phyloP scores from a whole-genome alignment of 2,113 vertebrate species.

The Ammodytes marinus region DNA sequence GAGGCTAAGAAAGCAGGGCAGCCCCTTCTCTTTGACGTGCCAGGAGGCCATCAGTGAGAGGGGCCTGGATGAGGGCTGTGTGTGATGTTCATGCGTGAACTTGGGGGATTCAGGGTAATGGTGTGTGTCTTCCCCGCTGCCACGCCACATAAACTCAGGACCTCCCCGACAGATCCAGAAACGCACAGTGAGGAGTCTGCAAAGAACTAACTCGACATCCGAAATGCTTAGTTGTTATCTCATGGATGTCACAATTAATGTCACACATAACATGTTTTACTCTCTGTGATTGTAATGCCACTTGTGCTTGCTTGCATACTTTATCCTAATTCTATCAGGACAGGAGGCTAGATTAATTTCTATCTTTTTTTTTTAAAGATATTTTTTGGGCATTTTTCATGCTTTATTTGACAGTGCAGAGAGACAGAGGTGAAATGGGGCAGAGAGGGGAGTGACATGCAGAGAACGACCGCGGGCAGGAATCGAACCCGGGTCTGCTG shows the following conservation, averaged over 20 bases:
- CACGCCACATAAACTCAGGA: constrained; percentile 79
- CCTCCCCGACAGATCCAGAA: constrained; percentile 72
- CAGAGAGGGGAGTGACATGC: too few species aligned
- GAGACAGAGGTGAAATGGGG: too few species aligned
- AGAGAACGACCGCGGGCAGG: too few species aligned
- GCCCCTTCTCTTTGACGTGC: constrained; percentile 73
- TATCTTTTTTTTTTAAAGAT: too few species aligned
- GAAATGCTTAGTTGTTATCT: constrained; percentile 50
- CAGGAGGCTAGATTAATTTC: constrained; percentile 5
- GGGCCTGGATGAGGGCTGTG: constrained; percentile 59
- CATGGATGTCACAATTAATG: constrained; percentile 38
- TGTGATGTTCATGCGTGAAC: constrained; percentile 75
- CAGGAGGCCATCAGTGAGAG: constrained; percentile 69
- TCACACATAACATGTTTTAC: constrained; percentile 15
- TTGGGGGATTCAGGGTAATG: constrained; percentile 76
- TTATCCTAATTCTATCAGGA: neutral
- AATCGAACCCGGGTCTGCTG: too few species aligned
- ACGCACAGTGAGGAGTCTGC: constrained; percentile 63
- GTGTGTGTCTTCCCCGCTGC: constrained; percentile 76
- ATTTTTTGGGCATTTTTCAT: too few species aligned
- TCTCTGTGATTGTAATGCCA: constrained; percentile 1
- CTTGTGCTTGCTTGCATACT: neutral
- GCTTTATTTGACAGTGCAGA: too few species aligned
- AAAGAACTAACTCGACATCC: constrained; percentile 58
- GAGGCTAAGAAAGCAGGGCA: constrained; percentile 77